Base-by-base conservation (phyloP, 1,140 invertebrate genomes). In the Sitophilus oryzae region DNA sequence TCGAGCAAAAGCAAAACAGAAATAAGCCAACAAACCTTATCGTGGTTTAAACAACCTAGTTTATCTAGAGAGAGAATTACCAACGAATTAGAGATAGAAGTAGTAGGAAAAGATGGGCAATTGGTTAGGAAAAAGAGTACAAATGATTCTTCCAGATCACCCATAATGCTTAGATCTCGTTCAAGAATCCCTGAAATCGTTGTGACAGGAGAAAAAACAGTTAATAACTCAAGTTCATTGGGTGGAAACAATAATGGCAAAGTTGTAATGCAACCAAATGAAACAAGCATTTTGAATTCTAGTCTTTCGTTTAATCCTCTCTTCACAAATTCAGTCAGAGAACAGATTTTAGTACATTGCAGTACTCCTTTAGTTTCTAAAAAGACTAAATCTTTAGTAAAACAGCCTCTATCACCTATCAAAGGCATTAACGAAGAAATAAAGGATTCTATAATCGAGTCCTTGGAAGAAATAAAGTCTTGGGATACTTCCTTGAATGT, bases 321-420 rank as follows among this genome's bases (percentile, higher is more conserved):
- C 1, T 46, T 38, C 36, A 19, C 25, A 22, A 49, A 49, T n/a
- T 49, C 47, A 23, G 19, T 38, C 22, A 38, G 22, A 9, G 47
- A 49, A 22, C 14, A 49, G 14, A 40, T 37, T 4, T 49, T 49
- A 25, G 11, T 49, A 11, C 47, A 49, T 49, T 18, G 35, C 20
- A 49, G 47, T 21, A 49, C 47, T 18, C 47, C 47, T 22, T 34
- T 49, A 49, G 47, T 35, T 5, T 18, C 35, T 20, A 49, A 21
- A 11, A 49, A 38, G n/a, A 14, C 1, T 6, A 6, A 3, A 10
- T 4, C 15, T 38, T n/a, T 49, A 40, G 9, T 49, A 6, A 25
- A 15, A 38, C 47, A 49, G 5, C 47, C 47, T 8, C 37, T 49
- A 10, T 49, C 47, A n/a, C 47, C 47, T 9, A 49, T 49, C 15